phyloP scores from a whole-genome alignment of 2,888 invertebrate species.

The Andrena fulva region DNA sequence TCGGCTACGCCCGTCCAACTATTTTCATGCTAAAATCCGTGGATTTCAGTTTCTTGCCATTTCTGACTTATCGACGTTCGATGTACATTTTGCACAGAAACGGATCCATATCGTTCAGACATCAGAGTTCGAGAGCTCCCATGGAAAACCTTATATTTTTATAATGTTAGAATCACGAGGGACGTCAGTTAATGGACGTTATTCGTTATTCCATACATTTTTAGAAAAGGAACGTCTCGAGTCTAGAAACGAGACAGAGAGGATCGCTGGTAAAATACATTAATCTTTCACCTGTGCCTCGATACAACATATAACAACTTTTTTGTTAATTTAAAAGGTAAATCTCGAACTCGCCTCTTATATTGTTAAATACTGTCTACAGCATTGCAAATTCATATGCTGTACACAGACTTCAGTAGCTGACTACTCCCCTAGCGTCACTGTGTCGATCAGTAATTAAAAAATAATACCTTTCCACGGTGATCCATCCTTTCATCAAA shows the following conservation, averaged over 20 bases:
- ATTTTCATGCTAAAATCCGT: constrained; percentile 58
- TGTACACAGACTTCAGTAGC: no score
- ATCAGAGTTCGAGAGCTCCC: background rate
- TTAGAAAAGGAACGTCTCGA: background rate
- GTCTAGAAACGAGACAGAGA: background rate
- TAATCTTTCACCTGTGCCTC: background rate
- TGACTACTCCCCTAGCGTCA: no score
- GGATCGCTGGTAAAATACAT: no score
- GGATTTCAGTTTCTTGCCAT: constrained; percentile 39
- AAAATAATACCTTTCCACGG: background rate
- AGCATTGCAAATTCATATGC: no score
- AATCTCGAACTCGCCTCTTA: no score
- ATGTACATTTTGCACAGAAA: constrained; percentile 1
- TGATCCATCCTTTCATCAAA: background rate
- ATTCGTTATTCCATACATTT: background rate
- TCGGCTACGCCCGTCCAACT: constrained; percentile 22
- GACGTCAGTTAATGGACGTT: background rate
- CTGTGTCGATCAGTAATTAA: no score
- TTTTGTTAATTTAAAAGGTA: background rate
- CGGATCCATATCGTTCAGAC: background rate
- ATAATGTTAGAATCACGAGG: background rate
- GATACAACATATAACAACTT: background rate
- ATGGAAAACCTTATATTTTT: background rate
- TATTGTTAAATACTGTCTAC: no score
- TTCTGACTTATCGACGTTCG: constrained; percentile 44